Evolutionary conservation across 2,888 invertebrate species (phyloP).

Genomic region (Cheilosia vulpina): DNA sequence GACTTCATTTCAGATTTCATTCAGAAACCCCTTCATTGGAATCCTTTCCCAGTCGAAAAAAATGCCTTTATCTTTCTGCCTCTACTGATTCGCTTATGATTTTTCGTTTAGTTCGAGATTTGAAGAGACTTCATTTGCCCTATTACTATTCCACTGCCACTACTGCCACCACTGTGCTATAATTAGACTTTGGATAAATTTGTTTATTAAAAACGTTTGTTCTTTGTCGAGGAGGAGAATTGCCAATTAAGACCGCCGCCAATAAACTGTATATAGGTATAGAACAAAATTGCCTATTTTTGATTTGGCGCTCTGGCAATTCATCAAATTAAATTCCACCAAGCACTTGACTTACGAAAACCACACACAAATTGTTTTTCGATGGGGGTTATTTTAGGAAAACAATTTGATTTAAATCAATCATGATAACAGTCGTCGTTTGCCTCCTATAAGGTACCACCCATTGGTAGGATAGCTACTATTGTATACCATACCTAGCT

Average conservation of each 20-base stretch:
- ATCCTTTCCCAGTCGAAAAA: slow-evolving; percentile 2
- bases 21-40: slow-evolving; percentile 20
- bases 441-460: not conserved
- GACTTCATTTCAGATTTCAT: slow-evolving; percentile 58
- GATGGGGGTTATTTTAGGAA: not conserved
- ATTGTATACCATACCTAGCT: too few species aligned
- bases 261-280: slow-evolving; percentile 13
- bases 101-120: slow-evolving; percentile 6
- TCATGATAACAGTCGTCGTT: slow-evolving; percentile 16
- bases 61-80: not conserved
- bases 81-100: not conserved
- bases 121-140: slow-evolving; percentile 33
- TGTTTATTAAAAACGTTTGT: slow-evolving; percentile 6
- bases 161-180: slow-evolving; percentile 11
- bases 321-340: slow-evolving; percentile 50
- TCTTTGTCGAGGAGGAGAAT: slow-evolving; percentile 7
- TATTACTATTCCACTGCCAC: slow-evolving; percentile 17
- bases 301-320: slow-evolving; percentile 65
- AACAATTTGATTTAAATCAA: slow-evolving; percentile 24
- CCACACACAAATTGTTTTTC: not conserved
- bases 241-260: slow-evolving; percentile 48
- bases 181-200: slow-evolving; percentile 59
- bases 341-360: slow-evolving; percentile 27
- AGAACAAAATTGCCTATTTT: slow-evolving; percentile 24
- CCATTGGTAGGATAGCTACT: not conserved